These are phyloP conservation scores for Tamias sibiricus DNA, from an alignment of 2,113 vertebrate species.

Conservation along the genomic window DNA sequence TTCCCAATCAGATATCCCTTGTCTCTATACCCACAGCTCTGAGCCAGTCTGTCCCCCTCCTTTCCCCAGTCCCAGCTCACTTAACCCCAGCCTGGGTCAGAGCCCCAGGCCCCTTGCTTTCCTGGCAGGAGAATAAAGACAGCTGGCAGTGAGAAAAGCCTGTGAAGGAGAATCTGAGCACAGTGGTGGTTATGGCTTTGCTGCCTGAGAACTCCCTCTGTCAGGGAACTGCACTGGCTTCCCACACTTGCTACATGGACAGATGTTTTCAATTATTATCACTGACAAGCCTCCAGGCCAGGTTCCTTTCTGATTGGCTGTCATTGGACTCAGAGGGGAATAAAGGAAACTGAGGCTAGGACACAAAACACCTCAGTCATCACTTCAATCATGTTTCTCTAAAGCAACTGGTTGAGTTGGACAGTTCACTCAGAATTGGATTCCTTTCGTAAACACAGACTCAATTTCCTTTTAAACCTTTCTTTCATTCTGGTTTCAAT, in stretches of 20 bases:
- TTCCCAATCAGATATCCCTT: conserved; percentile 20
- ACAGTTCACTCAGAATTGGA: conserved; percentile 75
- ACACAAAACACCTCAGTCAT: conserved; percentile 81
- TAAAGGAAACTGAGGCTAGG: conserved; percentile 82
- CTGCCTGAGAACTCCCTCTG: conserved; percentile 73
- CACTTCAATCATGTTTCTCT: conserved; percentile 80
- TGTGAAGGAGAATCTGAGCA: conserved; percentile 79
- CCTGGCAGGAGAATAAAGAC: conserved; percentile 82
- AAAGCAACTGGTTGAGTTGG: conserved; percentile 78
- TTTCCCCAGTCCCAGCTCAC: conserved; percentile 65
- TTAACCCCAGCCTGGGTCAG: conserved; percentile 76
- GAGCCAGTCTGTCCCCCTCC: not conserved
- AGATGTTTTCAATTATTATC: conserved; percentile 84
- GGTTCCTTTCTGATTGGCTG: conserved; percentile 79
- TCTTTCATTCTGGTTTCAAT: conserved; percentile 78
- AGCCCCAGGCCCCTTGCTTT: conserved; percentile 78
- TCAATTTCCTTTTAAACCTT: conserved; percentile 78
- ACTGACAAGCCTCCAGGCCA: conserved; percentile 82
- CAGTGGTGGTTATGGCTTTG: conserved; percentile 74
- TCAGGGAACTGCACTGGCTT: conserved; percentile 74
- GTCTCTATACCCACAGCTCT: not conserved
- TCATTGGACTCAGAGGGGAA: conserved; percentile 74
- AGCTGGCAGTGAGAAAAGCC: conserved; percentile 76
- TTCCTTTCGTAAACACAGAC: conserved; percentile 79
- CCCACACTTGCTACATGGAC: conserved; percentile 79